phyloP scores from a whole-genome alignment of 2,888 invertebrate species.

The Petrolisthes manimaculis region DNA sequence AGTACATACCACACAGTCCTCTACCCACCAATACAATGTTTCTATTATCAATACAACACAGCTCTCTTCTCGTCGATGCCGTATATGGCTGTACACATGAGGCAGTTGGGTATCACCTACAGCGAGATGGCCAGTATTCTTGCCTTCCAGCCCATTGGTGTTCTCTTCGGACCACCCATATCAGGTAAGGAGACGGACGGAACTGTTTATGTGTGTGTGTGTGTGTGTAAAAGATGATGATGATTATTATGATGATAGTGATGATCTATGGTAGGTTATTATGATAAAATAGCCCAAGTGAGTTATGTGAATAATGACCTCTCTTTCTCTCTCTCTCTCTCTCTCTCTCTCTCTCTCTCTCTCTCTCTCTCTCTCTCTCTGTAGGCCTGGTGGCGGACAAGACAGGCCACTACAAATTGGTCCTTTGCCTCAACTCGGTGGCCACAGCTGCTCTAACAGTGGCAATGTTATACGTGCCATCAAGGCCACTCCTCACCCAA shows the following conservation, averaged over 20 bases:
- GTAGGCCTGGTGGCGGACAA: constrained; percentile 80
- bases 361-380: not conserved
- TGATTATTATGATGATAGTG: not conserved
- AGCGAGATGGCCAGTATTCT: not conserved
- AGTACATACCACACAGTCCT: not conserved
- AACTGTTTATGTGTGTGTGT: not conserved
- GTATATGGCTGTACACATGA: not conserved
- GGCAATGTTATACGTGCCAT: constrained; percentile 74
- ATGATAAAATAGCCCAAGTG: too few species aligned
- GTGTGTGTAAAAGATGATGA: not conserved
- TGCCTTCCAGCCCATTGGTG: not conserved
- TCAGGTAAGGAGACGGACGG: not conserved
- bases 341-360: constrained; percentile 20
- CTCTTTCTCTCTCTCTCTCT: not conserved
- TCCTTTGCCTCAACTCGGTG: constrained; percentile 83
- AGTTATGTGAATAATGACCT: too few species aligned
- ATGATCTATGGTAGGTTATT: too few species aligned
- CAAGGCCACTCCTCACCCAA: not conserved
- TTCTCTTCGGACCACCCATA: not conserved
- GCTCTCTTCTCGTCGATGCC: not conserved
- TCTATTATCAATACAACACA: not conserved
- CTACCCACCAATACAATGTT: not conserved
- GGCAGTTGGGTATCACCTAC: not conserved
- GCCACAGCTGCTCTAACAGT: constrained; percentile 85
- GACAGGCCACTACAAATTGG: constrained; percentile 86